Evolutionary conservation across 1,140 invertebrate genomes (phyloP), one percentile per base, ranked within the genome.

Genomic region (Chionoecetes opilio): DNA sequence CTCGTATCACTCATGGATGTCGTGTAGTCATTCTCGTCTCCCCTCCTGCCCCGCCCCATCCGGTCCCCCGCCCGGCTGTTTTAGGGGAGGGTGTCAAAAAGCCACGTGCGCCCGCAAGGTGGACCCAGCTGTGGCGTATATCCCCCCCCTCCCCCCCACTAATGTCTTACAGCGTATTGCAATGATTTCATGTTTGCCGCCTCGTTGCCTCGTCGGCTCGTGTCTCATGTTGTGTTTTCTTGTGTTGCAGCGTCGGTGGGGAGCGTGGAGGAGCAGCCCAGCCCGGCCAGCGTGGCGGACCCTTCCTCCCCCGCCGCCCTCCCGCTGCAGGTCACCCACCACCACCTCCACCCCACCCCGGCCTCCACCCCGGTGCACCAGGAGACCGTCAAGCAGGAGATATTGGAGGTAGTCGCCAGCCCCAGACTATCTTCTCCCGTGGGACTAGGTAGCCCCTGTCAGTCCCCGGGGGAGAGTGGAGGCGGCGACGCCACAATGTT

Each of bases 201-300:
- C 37, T 35, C 32, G 37, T 31, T 17, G 17, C 26, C 21, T 63
- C 32, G 88, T 88, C 32, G 21, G 3, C 21, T 82, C 32, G 31
- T 92, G 9, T 29, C 63, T 37, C 31, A 82, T 37, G 75, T 34
- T 82, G 91, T 92, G 38, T 84, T 82, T n/a, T 92, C 34, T 88
- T 95, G 41, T 82, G 31, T 95, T 92, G 35, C 85, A 95, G 94
- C 94, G 35, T 95, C 94, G 94, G 94, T 95, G 94, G 94, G 85
- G 41, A 95, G 94, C 91, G 85, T 34, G 84, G 94, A 94, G 94
- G 94, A 92, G 84, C 84, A 92, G 91, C 91, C 32, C 94, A 92
- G 94, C 93, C 89, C 93, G 63, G 88, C 88, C 26, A 92, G 94
- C 32, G 94, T 63, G 94, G 91, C 46, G 91, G 84, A 92, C 84